Evolutionary conservation across 2,797 vertebrate species (phyloP).

Genomic region (Tympanoctomys barrerae): DNA sequence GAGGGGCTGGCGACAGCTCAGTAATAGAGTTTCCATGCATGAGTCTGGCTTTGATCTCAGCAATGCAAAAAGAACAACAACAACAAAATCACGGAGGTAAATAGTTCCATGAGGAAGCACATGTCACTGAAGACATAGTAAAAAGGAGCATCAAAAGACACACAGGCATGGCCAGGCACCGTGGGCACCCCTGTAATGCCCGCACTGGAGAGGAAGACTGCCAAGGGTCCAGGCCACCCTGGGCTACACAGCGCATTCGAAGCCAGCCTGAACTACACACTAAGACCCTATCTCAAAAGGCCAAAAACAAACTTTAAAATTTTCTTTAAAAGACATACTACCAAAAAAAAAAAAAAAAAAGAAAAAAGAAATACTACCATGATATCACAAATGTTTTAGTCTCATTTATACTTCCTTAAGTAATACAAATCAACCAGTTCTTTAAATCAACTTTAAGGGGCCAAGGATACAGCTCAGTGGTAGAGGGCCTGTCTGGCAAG

Average conservation of each 20-base stretch:
- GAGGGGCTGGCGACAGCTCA: neutral
- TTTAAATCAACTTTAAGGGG: constrained; percentile 52
- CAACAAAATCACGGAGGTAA: neutral
- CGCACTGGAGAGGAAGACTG: neutral
- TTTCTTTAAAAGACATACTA: neutral
- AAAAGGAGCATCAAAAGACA: constrained; percentile 48
- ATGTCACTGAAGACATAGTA: constrained; percentile 39
- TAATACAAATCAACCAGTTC: constrained; percentile 49
- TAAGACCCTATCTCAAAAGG: neutral
- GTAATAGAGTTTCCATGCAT: neutral
- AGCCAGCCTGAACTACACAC: neutral
- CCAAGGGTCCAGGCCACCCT: neutral
- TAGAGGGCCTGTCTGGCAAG: no score
- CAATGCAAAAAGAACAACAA: neutral
- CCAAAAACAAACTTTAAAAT: neutral
- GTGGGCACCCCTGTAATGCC: neutral
- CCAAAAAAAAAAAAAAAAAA: no score
- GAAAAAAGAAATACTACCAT: neutral
- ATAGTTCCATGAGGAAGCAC: constrained; percentile 47
- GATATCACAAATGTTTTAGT: neutral
- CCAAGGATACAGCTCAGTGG: no score
- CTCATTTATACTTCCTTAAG: neutral
- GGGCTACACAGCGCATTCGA: neutral
- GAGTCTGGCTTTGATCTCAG: neutral
- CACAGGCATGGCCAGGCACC: neutral